Evolutionary conservation across 2,797 vertebrate species (phyloP), one percentile per base, ranked within the genome.

Genomic region (Acipenser ruthenus): DNA sequence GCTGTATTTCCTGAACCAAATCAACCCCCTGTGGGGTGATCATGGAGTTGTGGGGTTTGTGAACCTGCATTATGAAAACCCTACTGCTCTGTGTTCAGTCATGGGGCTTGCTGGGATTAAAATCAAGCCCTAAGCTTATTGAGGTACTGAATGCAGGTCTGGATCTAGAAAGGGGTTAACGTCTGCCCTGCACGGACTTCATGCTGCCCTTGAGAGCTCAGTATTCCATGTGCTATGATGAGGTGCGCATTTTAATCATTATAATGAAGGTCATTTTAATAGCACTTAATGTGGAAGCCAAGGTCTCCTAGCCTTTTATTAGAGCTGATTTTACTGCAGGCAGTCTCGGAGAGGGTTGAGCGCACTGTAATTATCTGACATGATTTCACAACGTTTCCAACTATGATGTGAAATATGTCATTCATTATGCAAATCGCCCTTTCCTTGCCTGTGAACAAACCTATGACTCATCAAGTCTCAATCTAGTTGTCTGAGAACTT

Each of bases 121-220:
- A 18, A 37, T 37, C 2, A 37, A 37, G 23, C 23, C 23, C 23
- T 23, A 3, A 23, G 23, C 23, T 23, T 37, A 4, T 4, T 37
- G 23, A 37, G 1, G 23, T 37, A 37, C 23, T 37, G 23, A 37
- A 37, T 37, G 23, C 23, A 37, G 23, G 2, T 37, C 23, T 37
- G 23, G 23, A 37, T 37, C 23, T 37, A 37, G 23, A 37, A 37
- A 37, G 23, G 23, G 23, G 23, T 37, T 37, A 37, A 37, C 23
- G 23, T 4, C 23, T 37, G 2, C 23, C 23, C 23, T 23, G 23
- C 23, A 23, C 23, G 49, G 12, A 48, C 64, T 47, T 68, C n/a
- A 64, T 48, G 23, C 63, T 53, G 58, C 10, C 64, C 68, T 65
- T 60, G 12, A 47, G 63, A 65, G 48, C 56, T 18, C 49, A 18